Percentiles rank a stretch among this genome's conserved stretches.
Evolutionary conservation across 1,140 invertebrate genomes (phyloP).

Genomic region (Cepaea nemoralis): DNA sequence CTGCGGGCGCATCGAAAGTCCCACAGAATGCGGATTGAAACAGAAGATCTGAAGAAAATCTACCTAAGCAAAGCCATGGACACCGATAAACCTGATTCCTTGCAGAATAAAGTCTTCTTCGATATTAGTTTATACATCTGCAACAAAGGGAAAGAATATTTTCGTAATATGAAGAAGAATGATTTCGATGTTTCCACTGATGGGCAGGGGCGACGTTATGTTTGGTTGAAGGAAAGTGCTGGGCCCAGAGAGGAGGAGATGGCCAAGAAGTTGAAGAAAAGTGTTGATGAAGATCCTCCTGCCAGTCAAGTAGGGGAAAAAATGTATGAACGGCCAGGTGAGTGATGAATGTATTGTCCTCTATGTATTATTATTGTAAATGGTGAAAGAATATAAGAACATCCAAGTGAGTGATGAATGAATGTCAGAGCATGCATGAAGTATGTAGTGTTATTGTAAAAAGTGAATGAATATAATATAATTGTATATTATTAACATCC

Average conservation of each 20-base stretch:
- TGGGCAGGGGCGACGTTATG: constrained; percentile 59
- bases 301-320: constrained; percentile 59
- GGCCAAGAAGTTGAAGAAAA: constrained; percentile 49
- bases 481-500: no score
- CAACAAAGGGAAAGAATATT: constrained; percentile 63
- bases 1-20: constrained; percentile 45
- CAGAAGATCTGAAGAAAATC: constrained; percentile 63
- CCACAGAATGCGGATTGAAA: constrained; percentile 56
- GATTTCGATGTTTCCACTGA: constrained; percentile 64
- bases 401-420: no score
- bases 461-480: no score
- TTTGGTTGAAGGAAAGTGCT: constrained; percentile 59
- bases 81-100: constrained; percentile 57
- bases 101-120: constrained; percentile 67
- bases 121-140: constrained; percentile 64
- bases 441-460: no score
- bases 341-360: constrained; percentile 2
- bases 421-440: no score
- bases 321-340: constrained; percentile 66
- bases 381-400: no score
- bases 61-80: constrained; percentile 63
- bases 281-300: constrained; percentile 53
- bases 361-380: no score
- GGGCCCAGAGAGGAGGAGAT: constrained; percentile 23
- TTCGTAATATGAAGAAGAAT: constrained; percentile 63